Conservation (phyloP, 1,140 invertebrate species). For the Drosophila fuyamai region DNA sequence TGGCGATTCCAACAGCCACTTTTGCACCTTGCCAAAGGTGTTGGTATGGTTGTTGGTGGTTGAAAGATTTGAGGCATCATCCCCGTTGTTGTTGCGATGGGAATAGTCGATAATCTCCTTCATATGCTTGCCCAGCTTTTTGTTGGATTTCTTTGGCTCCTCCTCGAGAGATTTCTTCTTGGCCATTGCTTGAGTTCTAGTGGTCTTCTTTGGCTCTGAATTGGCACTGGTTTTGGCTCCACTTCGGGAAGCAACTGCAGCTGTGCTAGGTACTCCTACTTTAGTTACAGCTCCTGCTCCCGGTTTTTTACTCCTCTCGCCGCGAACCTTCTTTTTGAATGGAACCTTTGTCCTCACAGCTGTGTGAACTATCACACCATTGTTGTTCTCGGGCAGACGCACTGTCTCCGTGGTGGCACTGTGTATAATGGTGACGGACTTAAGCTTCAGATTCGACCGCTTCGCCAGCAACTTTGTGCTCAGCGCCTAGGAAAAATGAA, state of each 20-base stretch:
- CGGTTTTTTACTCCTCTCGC: constrained; percentile 86
- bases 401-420: constrained; percentile 94
- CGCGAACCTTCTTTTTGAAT: constrained; percentile 90
- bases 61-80: constrained; percentile 81
- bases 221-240: constrained; percentile 38
- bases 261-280: constrained; percentile 4
- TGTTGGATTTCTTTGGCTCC: constrained; percentile 78
- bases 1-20: constrained; percentile 92
- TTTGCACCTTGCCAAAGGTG: constrained; percentile 92
- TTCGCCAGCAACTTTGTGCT: constrained; percentile 92
- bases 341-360: constrained; percentile 90
- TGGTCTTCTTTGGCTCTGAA: constrained; percentile 59
- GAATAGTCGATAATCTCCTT: constrained; percentile 92
- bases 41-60: constrained; percentile 88
- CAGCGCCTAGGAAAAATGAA: constrained; percentile 87
- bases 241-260: constrained; percentile 14
- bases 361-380: constrained; percentile 90
- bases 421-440: constrained; percentile 93
- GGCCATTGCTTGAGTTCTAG: constrained; percentile 41
- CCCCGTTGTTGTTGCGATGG: constrained; percentile 72
- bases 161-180: constrained; percentile 82
- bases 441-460: constrained; percentile 90
- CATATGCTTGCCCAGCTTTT: constrained; percentile 86
- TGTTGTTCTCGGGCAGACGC: constrained; percentile 90
- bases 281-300: constrained; percentile 16